Base-by-base conservation (phyloP, 2,888 invertebrate genomes). In the Mythimna loreyi region DNA sequence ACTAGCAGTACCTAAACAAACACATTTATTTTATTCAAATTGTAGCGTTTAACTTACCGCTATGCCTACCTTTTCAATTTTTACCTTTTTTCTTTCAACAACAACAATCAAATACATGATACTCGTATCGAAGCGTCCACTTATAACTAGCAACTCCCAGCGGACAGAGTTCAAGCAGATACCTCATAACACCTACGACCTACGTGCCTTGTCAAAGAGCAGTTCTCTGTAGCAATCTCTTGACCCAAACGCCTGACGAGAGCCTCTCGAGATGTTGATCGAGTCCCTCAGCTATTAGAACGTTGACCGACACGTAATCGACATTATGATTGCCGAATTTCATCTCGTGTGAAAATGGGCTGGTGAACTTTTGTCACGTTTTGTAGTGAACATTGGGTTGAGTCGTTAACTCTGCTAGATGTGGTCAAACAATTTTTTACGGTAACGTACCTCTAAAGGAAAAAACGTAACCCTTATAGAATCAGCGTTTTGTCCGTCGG, bases 131-230 rank as follows among this genome's bases (percentile, higher is more conserved):
- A 36, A 23, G 33, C 19, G 13, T 19, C 4, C n/a, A 21, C 28
- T 75, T 33, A 13, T 21, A 72, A 53, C 59, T 49, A 40, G n/a
- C 28, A 25, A n/a, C 16, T 49, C 64, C 55, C 59, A 45, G 25
- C 5, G n/a, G 64, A 16, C 45, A 21, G 19, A 65, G 52, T 60
- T 69, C 49, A 23, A 69, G 62, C 50, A 50, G 58, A 45, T 56
- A 71, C 60, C 30, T 50, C 43, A 58, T 72, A 56, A 56, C 56
- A 72, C 45, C 43, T 33, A 47, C 40, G 50, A 66, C 21, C 49
- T 64, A 67, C 76, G 67, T 78, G 78, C 30, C 50, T 47, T 65
- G 72, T 67, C 49, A 50, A 77, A 72, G 61, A 49, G 56, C 61
- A 43, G 63, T n/a, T 72, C 61, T 33, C 23, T 53, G 47, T 61